Base-by-base conservation (phyloP, 1,140 invertebrate genomes). In the Hylyphantes graminicola region DNA sequence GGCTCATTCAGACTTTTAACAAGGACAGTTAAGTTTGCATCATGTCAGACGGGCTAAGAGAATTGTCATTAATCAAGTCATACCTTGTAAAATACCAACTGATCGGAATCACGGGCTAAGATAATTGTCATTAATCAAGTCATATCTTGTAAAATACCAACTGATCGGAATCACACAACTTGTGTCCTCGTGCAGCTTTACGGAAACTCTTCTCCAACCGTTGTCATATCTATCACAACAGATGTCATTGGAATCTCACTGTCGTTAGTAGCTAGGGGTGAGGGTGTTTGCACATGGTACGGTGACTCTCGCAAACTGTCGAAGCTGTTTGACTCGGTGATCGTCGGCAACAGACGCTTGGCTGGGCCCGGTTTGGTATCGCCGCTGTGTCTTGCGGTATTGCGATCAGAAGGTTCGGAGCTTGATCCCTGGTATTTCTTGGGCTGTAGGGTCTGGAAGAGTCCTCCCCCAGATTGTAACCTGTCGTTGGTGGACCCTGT, bases 261-360 rank as follows among this genome's bases (percentile, higher is more conserved):
- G 6, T 81, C 79, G 12, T 54, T 19, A 55, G 53, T 81, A 0
- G 67, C 61, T 6, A 51, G 65, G 4, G 50, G 70, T 7, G 80
- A 19, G 17, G 50, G 6, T 0, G 35, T n/a, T 12, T 72, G 54
- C 13, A 21, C 10, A 70, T 74, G 0, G 8, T 74, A 19, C 0
- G 80, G 80, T 5, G 80, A 83, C 17, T 83, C 80, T 11, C 80
- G 59, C 19, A 83, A 21, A 17, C 80, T 83, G 61, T 83, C 80
- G 59, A 83, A 83, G 35, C 80, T 83, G 68, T 72, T 65, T 15
- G 80, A 83, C 21, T 83, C 78, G 73, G 87, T 85, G 53, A 86
- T 64, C 15, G 85, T 61, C 11, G 86, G 50, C 0, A 84, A 21
- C 21, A 55, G 9, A 17, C 76, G 17, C 21, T 85, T 81, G 54